Conservation (phyloP, 2,113 vertebrate genomes). For the Melanerpes aurifrons region DNA sequence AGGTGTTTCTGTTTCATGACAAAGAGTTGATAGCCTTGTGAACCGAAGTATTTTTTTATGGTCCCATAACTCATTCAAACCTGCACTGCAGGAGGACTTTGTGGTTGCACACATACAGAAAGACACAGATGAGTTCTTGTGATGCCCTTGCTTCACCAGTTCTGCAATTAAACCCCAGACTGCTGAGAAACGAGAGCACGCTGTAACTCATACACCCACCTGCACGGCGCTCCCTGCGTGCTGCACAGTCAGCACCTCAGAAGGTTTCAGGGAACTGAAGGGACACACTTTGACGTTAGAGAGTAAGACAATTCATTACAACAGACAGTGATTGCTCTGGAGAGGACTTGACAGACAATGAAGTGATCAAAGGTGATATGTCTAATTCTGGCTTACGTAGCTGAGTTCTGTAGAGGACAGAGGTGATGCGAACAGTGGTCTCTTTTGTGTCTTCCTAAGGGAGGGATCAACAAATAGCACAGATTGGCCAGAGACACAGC, state of each 20-base stretch:
- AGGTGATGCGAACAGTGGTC: not conserved
- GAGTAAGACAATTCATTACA: not conserved
- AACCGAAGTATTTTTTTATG: constrained; percentile 40
- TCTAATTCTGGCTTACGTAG: constrained; percentile 10
- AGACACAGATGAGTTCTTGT: not conserved
- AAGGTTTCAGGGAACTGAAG: not conserved
- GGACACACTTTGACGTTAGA: constrained; percentile 10
- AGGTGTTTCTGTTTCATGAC: constrained; percentile 69
- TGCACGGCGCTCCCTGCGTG: not conserved
- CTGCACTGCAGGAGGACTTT: not conserved
- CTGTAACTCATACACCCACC: not conserved
- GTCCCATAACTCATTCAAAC: constrained; percentile 37
- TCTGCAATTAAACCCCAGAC: constrained; percentile 11
- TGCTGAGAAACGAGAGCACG: not conserved
- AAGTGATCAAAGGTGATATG: constrained; percentile 64
- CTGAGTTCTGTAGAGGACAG: not conserved
- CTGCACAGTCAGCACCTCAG: not conserved
- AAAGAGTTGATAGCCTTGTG: constrained; percentile 49
- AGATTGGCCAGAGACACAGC: not conserved
- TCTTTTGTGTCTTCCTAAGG: not conserved
- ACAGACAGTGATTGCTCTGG: constrained; percentile 27
- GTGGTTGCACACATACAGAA: not conserved
- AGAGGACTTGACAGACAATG: constrained; percentile 36
- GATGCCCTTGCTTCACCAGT: not conserved
- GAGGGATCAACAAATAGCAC: not conserved